Percentiles rank a stretch among this genome's conserved stretches.
Conservation (phyloP, 2,888 invertebrate genomes). For the Phasia obesa region DNA sequence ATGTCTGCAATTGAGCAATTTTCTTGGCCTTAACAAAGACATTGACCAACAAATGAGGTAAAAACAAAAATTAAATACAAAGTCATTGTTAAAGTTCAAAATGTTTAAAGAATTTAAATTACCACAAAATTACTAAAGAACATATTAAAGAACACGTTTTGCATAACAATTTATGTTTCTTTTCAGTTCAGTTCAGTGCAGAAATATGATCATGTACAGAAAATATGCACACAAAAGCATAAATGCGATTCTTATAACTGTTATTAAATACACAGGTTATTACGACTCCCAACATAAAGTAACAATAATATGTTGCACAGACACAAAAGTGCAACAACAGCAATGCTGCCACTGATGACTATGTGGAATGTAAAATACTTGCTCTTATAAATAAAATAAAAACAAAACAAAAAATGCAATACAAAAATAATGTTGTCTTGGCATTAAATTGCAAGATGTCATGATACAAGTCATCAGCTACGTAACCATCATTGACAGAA, state of each 20-base stretch:
- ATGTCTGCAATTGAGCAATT: not conserved
- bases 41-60: conserved; percentile 7
- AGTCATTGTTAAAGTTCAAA: conserved; percentile 52
- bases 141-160: conserved; percentile 45
- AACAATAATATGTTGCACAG: conserved; percentile 46
- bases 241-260: conserved; percentile 52
- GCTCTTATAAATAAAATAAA: conserved; percentile 7
- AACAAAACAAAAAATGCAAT: conserved; percentile 25
- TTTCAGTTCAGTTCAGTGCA: too few relatives aligned
- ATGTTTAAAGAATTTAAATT: conserved; percentile 41
- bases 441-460: conserved; percentile 65
- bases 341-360: conserved; percentile 27
- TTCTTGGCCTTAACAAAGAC: conserved; percentile 9
- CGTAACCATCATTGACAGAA: conserved; percentile 63
- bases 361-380: conserved; percentile 56
- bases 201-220: conserved; percentile 28
- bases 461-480: conserved; percentile 55
- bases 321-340: conserved; percentile 12
- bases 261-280: conserved; percentile 58
- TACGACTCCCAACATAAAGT: conserved; percentile 48
- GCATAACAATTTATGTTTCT: conserved; percentile 42
- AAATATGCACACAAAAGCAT: conserved; percentile 23
- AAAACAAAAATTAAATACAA: conserved; percentile 4
- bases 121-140: conserved; percentile 41
- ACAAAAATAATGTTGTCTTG: conserved; percentile 49